Evolutionary conservation across 2,888 invertebrate genomes (phyloP).

Genomic region (Apotomis turbidana): DNA sequence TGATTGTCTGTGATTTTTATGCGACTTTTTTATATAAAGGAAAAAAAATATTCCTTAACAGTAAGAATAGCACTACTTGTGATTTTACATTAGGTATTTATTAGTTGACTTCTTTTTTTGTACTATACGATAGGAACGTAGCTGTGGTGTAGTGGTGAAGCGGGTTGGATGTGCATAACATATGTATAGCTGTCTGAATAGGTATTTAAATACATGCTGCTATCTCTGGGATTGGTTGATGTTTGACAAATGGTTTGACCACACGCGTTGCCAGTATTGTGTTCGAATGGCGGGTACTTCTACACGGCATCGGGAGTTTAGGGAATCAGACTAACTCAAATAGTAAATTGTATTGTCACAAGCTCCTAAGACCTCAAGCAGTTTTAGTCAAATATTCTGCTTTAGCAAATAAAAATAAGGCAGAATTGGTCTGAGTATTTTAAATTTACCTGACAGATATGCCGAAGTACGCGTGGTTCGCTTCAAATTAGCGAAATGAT

Average conservation of each 20-base stretch:
- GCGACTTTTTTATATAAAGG: constrained; percentile 84
- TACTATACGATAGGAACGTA: constrained; percentile 68
- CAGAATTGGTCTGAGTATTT: not conserved
- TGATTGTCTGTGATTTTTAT: constrained; percentile 85
- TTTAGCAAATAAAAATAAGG: not conserved
- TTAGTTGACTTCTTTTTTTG: constrained; percentile 79
- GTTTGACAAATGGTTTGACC: constrained; percentile 75
- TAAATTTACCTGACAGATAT: constrained; percentile 51
- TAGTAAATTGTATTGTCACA: no score
- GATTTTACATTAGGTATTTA: constrained; percentile 82
- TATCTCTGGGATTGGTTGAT: constrained; percentile 51
- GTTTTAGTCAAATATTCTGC: not conserved
- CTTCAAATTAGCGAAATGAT: constrained; percentile 68
- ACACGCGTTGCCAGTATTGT: constrained; percentile 64
- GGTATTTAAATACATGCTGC: constrained; percentile 30
- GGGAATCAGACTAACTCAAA: constrained; percentile 44
- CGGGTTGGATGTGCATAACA: constrained; percentile 78
- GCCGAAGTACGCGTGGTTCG: constrained; percentile 61
- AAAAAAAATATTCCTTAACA: constrained; percentile 79
- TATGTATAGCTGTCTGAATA: constrained; percentile 41
- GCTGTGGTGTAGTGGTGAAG: constrained; percentile 65
- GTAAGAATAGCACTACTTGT: constrained; percentile 84
- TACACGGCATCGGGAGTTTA: constrained; percentile 39
- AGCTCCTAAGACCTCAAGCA: no score
- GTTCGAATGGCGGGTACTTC: constrained; percentile 60